Base-by-base conservation (phyloP, 2,797 vertebrate genomes). In the Gymnodraco acuticeps region DNA sequence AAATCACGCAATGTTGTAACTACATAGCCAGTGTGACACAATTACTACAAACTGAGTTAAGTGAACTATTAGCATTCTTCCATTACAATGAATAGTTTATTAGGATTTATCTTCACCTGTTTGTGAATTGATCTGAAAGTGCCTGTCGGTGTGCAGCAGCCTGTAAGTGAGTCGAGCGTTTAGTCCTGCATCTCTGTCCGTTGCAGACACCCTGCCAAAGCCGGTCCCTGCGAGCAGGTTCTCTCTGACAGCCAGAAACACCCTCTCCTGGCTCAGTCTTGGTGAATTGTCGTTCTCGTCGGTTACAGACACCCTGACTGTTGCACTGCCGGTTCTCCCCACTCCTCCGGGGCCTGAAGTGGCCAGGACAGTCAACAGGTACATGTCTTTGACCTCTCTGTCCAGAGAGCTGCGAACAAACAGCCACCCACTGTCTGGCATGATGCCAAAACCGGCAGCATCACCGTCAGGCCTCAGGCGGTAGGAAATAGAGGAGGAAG, bases 281-380 rank as follows among this genome's bases (percentile, higher is more conserved):
- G 98, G 98, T 3, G 95, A 94, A 87, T 99, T 99, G 91, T 99
- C 98, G 0, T 99, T 99, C 92, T 98, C 97, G 0, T 97, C 98
- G 0, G 97, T 98, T 80, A 99, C 64, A 0, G 95, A 96, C 83
- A 99, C 89, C 55, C 96, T 93, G n/a, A 99, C 95, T 0, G 97
- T 96, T 80, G 97, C 96, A 4, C 96, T 99, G 73, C 97, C 96
- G 0, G 98, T 99, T 74, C 95, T 95, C 16, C 95, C 94, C 0
- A 66, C 65, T 20, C 96, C 90, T 0, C 96, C 96, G 0, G 84
- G 91, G 0, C 94, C 48, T 31, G 95, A 94, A 0, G 96, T 96
- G 13, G 98, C 98, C 70, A 98, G 89, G 43, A 99, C 95, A 0
- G 97, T 98, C 75, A 99, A 83, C 46, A 97, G 88, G 1, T 97